Evolutionary conservation across 2,797 vertebrate genomes (phyloP).

Genomic region (Poecilia wingei): DNA sequence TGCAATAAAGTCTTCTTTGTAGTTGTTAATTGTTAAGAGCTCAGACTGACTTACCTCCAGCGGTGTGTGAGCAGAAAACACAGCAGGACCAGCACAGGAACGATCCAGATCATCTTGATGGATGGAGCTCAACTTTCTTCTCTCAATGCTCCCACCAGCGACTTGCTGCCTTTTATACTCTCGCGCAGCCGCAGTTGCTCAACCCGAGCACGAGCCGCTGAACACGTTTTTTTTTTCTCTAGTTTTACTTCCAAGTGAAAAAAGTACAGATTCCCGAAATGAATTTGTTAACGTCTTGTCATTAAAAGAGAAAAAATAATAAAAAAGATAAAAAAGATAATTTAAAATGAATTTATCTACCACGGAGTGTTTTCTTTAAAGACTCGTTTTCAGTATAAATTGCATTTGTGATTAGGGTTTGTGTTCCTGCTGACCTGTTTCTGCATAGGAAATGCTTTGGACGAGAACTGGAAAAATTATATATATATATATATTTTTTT

Average conservation of each 20-base stretch:
- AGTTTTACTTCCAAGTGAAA: not conserved
- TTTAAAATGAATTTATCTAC: not conserved
- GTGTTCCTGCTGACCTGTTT: not conserved
- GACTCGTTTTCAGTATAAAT: not conserved
- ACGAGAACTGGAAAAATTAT: not conserved
- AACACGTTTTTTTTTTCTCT: too few relatives aligned
- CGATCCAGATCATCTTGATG: slow-evolving; percentile 72
- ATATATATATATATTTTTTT: too few relatives aligned
- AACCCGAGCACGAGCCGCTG: not conserved
- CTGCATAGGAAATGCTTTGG: not conserved
- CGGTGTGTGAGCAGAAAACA: slow-evolving; percentile 68
- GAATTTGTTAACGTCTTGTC: not conserved
- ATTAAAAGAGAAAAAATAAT: not conserved
- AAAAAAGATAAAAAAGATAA: not conserved
- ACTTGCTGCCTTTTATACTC: not conserved
- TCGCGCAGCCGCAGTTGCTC: not conserved
- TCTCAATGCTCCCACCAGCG: too few relatives aligned
- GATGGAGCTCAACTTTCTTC: slow-evolving; percentile 1
- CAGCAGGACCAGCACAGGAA: slow-evolving; percentile 68
- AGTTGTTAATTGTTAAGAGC: not conserved
- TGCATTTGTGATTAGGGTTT: not conserved
- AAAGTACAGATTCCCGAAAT: not conserved
- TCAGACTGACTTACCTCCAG: slow-evolving; percentile 63
- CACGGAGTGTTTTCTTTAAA: not conserved
- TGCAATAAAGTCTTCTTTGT: not conserved